A percentile compares a stretch with the other conserved stretches of the same genome.
Evolutionary conservation across 2,113 vertebrate species (phyloP).

Genomic region (Lonchura striata): DNA sequence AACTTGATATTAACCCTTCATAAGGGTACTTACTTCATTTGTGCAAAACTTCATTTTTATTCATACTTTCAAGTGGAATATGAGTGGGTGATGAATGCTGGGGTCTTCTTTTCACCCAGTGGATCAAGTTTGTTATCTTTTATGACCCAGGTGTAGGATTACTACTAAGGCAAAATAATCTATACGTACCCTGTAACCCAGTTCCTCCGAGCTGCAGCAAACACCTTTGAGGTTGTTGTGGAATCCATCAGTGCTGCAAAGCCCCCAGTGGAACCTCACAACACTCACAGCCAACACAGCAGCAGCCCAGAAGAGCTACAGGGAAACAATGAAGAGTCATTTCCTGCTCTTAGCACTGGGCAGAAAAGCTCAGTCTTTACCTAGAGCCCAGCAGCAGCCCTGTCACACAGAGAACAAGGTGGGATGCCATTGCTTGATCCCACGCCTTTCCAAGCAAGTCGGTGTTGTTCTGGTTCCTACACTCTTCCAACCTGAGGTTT

Average conservation of each 20-base stretch:
- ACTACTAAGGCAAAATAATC: background rate
- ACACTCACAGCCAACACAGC: background rate
- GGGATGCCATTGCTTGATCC: background rate
- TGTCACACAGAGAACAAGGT: background rate
- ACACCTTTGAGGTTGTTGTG: background rate
- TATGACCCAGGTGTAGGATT: background rate
- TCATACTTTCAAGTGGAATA: background rate
- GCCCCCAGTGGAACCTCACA: background rate
- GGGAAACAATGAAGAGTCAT: background rate
- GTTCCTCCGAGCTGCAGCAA: background rate
- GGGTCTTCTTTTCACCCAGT: background rate
- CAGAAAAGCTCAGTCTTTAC: background rate
- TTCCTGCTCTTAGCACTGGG: background rate
- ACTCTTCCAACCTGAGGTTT: background rate
- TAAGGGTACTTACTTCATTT: background rate
- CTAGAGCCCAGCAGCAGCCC: background rate
- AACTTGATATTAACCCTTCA: background rate
- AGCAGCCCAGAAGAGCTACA: background rate
- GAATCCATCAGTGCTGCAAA: background rate
- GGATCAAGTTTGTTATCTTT: background rate
- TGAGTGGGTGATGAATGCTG: background rate
- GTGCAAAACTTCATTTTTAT: background rate
- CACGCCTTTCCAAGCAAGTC: background rate
- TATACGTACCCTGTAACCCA: background rate
- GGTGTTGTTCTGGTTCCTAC: background rate